Evolutionary conservation across 2,888 invertebrate species (phyloP), one percentile per base, ranked within the genome.

Genomic region (Miltochrista miniata): DNA sequence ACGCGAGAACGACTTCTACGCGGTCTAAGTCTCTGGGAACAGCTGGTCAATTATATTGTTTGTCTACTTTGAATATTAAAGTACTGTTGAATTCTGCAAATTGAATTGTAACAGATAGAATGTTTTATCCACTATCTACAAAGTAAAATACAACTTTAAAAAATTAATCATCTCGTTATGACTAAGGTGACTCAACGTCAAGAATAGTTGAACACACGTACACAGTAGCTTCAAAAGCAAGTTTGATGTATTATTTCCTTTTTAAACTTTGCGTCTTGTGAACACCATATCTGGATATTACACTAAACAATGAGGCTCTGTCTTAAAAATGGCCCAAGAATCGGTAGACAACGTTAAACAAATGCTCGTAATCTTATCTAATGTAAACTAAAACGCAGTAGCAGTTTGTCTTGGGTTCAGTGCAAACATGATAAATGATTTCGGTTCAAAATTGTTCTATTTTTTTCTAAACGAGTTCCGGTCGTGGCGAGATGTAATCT

Each of bases 341-440:
- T 89, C 84, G 86, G 85, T 85, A 84, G 83, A 80, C 87, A 81
- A 85, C 82, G 80, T 84, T 90, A 90, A 90, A 87, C 90, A 90
- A 88, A 88, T 87, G 79, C 55, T 66, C 71, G 73, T 84, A 83
- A 90, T 91, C 91, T 91, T 89, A 91, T 91, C 91, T 88, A 81
- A 64, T 71, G 83, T 79, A 91, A 90, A 91, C 90, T 88, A 74
- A 89, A 90, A 76, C 85, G 86, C 87, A 82, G 91, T 90, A 90
- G 91, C 91, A 87, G 90, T 91, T 90, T 91, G 88, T 84, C 85
- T 86, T 89, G 80, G 85, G 87, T 81, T 87, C 84, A 85, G 79
- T 81, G 82, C 85, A 90, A 89, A 90, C 90, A 88, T 87, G 91
- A 91, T 90, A 91, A 90, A 90, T 89, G 81, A 87, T 83, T 90